Evolutionary conservation across 2,113 vertebrate species (phyloP).

Genomic region (Platichthys flesus): DNA sequence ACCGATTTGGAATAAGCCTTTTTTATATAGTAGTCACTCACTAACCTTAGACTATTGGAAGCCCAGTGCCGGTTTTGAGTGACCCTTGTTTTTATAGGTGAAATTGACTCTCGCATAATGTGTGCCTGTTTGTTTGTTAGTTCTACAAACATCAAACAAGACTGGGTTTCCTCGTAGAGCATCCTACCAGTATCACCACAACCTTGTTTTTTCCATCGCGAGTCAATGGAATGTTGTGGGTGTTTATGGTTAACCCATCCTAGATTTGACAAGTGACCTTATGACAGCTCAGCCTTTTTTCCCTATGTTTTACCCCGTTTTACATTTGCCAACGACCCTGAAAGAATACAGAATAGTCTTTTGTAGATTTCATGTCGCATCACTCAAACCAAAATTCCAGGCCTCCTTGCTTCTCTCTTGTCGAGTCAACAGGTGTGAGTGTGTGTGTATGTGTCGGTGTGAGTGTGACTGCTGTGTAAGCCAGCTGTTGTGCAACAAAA

Average conservation of each 20-base stretch:
- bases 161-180: slow-evolving; percentile 41
- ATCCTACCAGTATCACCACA: slow-evolving; percentile 5
- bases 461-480: background rate
- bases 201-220: background rate
- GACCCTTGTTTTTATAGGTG: slow-evolving; percentile 55
- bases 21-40: slow-evolving; percentile 55
- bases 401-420: slow-evolving; percentile 49
- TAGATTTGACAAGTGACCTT: slow-evolving; percentile 81
- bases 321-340: background rate
- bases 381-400: slow-evolving; percentile 46
- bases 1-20: slow-evolving; percentile 46
- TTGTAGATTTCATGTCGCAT: slow-evolving; percentile 39
- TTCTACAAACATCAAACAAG: slow-evolving; percentile 62
- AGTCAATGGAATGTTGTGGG: slow-evolving; percentile 43
- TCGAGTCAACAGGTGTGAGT: slow-evolving; percentile 22
- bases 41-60: slow-evolving; percentile 33
- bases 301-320: slow-evolving; percentile 13
- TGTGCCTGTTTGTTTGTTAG: slow-evolving; percentile 62
- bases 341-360: slow-evolving; percentile 20
- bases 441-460: slow-evolving; percentile 11
- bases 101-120: slow-evolving; percentile 38
- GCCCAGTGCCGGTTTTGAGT: slow-evolving; percentile 52
- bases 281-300: slow-evolving; percentile 71
- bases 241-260: slow-evolving; percentile 62
- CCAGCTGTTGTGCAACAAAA: background rate